Percentiles rank a stretch among this genome's conserved stretches.
Evolutionary conservation across 2,113 vertebrate species (phyloP).

Genomic region (Neogobius melanostomus): DNA sequence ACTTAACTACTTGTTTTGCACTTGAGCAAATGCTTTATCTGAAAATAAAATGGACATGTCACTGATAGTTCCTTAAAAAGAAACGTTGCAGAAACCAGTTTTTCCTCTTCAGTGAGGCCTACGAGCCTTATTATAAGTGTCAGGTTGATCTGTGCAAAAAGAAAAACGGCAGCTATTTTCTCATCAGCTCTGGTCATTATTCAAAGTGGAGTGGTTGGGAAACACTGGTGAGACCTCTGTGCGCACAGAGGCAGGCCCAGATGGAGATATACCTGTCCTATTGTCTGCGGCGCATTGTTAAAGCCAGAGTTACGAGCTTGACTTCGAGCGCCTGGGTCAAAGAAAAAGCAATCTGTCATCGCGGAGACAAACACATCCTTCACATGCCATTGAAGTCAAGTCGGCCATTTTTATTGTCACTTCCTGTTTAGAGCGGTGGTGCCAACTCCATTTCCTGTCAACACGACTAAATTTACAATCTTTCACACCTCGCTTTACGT

Average conservation of each 20-base stretch:
- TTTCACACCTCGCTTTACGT: constrained; percentile 44
- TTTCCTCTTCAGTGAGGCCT: too few relatives aligned
- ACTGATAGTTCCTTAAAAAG: too few relatives aligned
- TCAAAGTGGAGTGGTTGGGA: too few relatives aligned
- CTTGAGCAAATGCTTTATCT: too few relatives aligned
- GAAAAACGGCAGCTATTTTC: too few relatives aligned
- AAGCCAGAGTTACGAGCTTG: constrained; percentile 46
- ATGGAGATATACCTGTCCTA: constrained; percentile 19
- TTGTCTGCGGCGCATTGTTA: constrained; percentile 17
- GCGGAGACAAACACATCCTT: constrained; percentile 62
- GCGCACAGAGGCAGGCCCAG: neutral
- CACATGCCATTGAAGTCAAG: constrained; percentile 36
- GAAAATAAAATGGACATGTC: too few relatives aligned
- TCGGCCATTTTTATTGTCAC: constrained; percentile 48
- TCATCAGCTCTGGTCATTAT: too few relatives aligned
- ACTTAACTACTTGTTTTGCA: too few relatives aligned
- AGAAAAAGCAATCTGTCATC: constrained; percentile 71
- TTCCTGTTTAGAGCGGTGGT: constrained; percentile 63
- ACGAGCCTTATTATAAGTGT: too few relatives aligned
- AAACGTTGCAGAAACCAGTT: too few relatives aligned
- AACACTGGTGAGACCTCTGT: neutral
- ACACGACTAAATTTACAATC: constrained; percentile 65
- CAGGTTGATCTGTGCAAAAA: too few relatives aligned
- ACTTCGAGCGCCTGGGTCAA: constrained; percentile 27
- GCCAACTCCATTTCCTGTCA: constrained; percentile 66